phyloP scores from a whole-genome alignment of 1,140 invertebrate species.

The Sycobia sp. region DNA sequence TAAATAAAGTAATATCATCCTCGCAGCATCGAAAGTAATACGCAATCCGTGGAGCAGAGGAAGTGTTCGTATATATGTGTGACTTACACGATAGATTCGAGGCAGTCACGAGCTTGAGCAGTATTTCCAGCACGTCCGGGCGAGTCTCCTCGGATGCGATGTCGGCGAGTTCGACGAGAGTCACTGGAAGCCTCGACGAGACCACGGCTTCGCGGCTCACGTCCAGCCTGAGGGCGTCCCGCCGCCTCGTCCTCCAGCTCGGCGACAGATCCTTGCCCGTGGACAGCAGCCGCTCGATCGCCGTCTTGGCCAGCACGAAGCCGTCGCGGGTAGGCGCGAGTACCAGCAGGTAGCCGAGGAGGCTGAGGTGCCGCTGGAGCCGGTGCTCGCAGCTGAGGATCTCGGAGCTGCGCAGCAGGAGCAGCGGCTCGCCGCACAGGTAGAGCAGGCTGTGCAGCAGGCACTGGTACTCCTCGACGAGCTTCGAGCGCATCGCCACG shows the following conservation, averaged over 20 bases:
- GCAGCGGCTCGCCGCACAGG: slow-evolving; percentile 37
- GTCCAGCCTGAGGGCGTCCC: slow-evolving; percentile 37
- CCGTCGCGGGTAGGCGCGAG: slow-evolving; percentile 31
- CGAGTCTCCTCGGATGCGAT: slow-evolving; percentile 32
- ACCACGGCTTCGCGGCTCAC: slow-evolving; percentile 37
- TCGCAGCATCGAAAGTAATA: too few relatives aligned
- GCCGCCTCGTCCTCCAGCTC: neutral
- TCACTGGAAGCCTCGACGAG: slow-evolving; percentile 42
- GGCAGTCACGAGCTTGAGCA: slow-evolving; percentile 37
- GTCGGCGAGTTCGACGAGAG: slow-evolving; percentile 36
- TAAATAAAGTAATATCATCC: too few relatives aligned
- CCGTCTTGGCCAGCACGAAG: neutral
- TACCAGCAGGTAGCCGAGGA: slow-evolving; percentile 42
- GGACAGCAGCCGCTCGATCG: neutral
- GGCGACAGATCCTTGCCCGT: neutral
- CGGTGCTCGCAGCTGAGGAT: slow-evolving; percentile 14
- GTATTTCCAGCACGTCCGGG: slow-evolving; percentile 38
- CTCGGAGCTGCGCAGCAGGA: slow-evolving; percentile 43
- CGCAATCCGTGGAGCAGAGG: too few relatives aligned
- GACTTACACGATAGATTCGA: slow-evolving; percentile 43
- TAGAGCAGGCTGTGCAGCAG: slow-evolving; percentile 43
- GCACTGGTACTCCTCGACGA: slow-evolving; percentile 35
- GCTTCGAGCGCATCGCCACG: slow-evolving; percentile 31
- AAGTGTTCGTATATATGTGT: too few relatives aligned
- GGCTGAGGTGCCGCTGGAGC: slow-evolving; percentile 45